Conservation (phyloP, 2,797 vertebrate genomes). For the Odontamblyopus rebecca region DNA sequence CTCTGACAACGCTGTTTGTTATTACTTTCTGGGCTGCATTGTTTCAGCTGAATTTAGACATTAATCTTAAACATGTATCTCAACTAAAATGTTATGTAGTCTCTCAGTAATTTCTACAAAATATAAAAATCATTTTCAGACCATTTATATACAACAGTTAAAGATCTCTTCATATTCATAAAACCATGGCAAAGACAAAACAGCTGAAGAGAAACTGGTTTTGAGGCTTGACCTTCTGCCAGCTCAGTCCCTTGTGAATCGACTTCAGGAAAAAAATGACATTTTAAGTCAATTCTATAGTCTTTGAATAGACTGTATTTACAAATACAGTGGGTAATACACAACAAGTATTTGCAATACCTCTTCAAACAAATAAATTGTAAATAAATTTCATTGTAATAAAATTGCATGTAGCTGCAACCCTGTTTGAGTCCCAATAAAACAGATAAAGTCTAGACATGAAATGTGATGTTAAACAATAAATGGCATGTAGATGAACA, state of each 20-base stretch:
- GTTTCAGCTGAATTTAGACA: conserved; percentile 46
- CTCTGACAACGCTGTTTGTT: conserved; percentile 34
- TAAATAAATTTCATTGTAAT: conserved; percentile 79
- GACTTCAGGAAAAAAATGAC: conserved; percentile 51
- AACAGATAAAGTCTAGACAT: conserved; percentile 49
- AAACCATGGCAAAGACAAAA: conserved; percentile 34
- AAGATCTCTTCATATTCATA: conserved; percentile 48
- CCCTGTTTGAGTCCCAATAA: conserved; percentile 67
- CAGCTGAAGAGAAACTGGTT: conserved; percentile 41
- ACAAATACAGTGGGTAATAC: conserved; percentile 66
- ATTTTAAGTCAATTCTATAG: conserved; percentile 46
- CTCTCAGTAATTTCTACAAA: conserved; percentile 48
- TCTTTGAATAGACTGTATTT: conserved; percentile 63
- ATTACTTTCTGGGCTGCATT: conserved; percentile 61
- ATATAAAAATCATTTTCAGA: conserved; percentile 49
- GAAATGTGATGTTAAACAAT: conserved; percentile 56
- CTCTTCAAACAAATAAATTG: conserved; percentile 64
- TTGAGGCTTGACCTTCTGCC: conserved; percentile 59
- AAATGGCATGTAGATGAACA: conserved; percentile 44
- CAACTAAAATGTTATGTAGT: conserved; percentile 48
- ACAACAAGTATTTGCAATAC: conserved; percentile 51
- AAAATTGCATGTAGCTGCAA: conserved; percentile 72
- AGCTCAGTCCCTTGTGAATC: conserved; percentile 60
- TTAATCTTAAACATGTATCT: conserved; percentile 25
- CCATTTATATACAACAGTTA: conserved; percentile 38